These are phyloP conservation scores for Megalurothrips usitatus DNA, from an alignment of 2,888 invertebrate genomes.

Conservation along the genomic window DNA sequence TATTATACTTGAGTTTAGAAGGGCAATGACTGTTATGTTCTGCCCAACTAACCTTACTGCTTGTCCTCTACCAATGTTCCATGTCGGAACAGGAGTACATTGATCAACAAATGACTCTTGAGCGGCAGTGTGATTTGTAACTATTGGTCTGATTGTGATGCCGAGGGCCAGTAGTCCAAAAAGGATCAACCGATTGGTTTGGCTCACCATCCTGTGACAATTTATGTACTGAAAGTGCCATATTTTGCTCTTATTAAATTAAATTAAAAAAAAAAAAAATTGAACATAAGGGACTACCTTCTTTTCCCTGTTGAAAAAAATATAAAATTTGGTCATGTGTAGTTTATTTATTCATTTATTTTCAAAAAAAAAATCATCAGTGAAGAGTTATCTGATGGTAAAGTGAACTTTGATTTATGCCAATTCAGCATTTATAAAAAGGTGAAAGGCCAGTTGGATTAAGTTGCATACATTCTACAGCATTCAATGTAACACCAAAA, in stretches of 20 bases:
- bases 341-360: not conserved
- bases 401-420: not conserved
- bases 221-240: not conserved
- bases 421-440: not conserved
- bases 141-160: not conserved
- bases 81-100: not conserved
- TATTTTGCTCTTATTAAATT: not conserved
- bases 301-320: not conserved
- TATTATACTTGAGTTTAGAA: not conserved
- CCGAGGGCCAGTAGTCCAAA: not conserved
- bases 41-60: not conserved
- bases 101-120: slow-evolving; percentile 2
- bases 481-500: no score
- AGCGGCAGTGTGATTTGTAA: not conserved
- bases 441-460: not conserved
- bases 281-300: not conserved
- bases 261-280: not conserved
- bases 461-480: not conserved
- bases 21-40: not conserved
- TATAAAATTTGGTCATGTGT: not conserved
- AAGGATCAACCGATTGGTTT: slow-evolving; percentile 6
- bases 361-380: not conserved
- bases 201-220: not conserved
- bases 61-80: not conserved
- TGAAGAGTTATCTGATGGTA: not conserved